Base-by-base conservation (phyloP, 1,140 invertebrate genomes). In the Lepidurus apus region DNA sequence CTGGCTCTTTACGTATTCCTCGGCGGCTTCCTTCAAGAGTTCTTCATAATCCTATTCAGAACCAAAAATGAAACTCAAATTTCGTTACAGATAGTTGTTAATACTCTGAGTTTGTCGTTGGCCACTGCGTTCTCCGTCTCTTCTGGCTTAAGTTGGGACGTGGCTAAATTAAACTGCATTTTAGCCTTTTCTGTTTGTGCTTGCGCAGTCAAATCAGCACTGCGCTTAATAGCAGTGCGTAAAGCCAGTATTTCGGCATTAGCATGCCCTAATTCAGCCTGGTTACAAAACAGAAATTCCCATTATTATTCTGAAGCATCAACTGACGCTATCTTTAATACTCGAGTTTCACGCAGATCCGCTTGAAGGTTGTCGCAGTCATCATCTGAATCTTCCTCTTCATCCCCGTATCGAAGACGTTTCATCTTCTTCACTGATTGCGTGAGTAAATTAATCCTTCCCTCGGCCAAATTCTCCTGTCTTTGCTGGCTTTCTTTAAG, bases 401-500 rank as follows among this genome's bases (percentile, higher is more conserved):
- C 75, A 34, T 43, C 21, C 10, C 17, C 42, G 24, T 44, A 21
- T 42, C 75, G 75, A 21, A 26, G 75, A 6, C 75, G 43, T 42
- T 76, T 76, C 75, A 44, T 43, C 8, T 76, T 76, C 42, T 76
- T 76, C 2, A 44, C 43, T 5, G 45, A 76, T 76, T 76, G 26
- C 0, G 43, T 47, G 7, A 76, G 21, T 42, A 44, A 21, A 43
- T 43, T 44, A 24, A 76, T 76, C 3, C 75, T 26, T 42, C 42
- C 43, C 17, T 76, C 75, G 45, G 75, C 43, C 75, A 76, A 21
- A 11, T 76, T 47, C 24, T 76, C 75, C 42, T 76, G 75, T 10
- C 75, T 7, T 42, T 43, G 26, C 24, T 42, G 24, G 11, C n/a
- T 47, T 76, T 76, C 75, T 76, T 42, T 76, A 10, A 76, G 24